Evolutionary conservation across 2,113 vertebrate species (phyloP).

Genomic region (Loxodonta africana): DNA sequence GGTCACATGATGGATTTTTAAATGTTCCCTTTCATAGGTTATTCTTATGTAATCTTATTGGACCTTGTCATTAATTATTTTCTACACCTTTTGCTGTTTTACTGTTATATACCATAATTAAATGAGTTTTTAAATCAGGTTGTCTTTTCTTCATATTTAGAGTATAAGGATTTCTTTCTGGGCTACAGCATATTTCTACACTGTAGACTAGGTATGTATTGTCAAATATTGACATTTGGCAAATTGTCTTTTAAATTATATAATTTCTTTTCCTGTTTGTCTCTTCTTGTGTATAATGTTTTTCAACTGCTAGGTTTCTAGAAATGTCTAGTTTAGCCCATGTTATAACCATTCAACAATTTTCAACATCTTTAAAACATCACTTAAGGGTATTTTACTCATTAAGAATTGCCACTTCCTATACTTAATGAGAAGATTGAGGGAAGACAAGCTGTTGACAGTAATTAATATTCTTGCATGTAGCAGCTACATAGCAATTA

Average conservation of each 20-base stretch:
- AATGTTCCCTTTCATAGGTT: background rate
- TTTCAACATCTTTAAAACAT: constrained; percentile 60
- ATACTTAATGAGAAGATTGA: constrained; percentile 62
- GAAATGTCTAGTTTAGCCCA: constrained; percentile 16
- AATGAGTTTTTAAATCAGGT: background rate
- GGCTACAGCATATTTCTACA: background rate
- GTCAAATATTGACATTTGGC: background rate
- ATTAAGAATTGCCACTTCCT: constrained; percentile 70
- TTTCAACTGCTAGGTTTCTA: background rate
- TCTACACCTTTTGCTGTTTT: background rate
- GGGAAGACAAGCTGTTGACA: constrained; percentile 52
- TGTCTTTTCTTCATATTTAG: background rate
- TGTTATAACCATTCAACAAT: constrained; percentile 23
- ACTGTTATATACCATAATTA: background rate
- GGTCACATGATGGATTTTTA: background rate
- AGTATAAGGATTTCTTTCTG: background rate
- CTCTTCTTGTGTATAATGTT: background rate
- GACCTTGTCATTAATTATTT: background rate
- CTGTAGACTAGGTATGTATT: background rate
- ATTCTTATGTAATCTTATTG: background rate
- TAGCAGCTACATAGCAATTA: constrained; percentile 70
- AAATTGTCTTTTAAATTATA: background rate
- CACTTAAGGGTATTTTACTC: constrained; percentile 65
- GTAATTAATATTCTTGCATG: constrained; percentile 73
- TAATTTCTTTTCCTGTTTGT: constrained; percentile 36